Evolutionary conservation across 2,113 vertebrate species (phyloP).

Genomic region (Ceyx margarethae): DNA sequence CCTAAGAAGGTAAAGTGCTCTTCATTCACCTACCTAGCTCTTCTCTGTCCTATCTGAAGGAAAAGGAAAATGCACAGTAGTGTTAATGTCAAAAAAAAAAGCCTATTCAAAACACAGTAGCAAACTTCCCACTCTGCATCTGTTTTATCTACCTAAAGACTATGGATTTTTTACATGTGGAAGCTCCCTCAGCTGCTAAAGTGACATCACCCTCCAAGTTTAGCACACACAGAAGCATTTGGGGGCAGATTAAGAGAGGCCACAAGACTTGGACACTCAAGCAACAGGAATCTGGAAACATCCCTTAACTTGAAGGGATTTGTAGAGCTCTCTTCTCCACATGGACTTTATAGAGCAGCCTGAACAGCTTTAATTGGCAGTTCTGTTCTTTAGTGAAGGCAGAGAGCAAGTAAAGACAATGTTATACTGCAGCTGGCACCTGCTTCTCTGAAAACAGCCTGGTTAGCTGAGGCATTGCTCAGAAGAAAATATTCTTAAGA

Average conservation of each 20-base stretch:
- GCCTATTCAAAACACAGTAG: background rate
- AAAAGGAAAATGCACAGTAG: constrained; percentile 29
- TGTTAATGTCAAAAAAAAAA: background rate
- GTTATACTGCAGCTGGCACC: background rate
- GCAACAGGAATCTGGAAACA: background rate
- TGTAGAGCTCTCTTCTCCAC: background rate
- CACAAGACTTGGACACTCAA: background rate
- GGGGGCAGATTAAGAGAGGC: background rate
- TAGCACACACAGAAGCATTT: background rate
- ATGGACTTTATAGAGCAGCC: background rate
- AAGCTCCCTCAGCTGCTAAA: background rate
- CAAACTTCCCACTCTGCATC: background rate
- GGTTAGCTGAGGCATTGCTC: background rate
- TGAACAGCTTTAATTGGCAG: background rate
- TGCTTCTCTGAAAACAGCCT: background rate
- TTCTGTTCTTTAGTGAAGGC: background rate
- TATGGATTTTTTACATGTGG: background rate
- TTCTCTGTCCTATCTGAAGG: constrained; percentile 42
- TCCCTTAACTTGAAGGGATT: background rate
- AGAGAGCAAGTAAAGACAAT: background rate
- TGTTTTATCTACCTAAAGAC: background rate
- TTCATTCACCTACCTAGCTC: background rate
- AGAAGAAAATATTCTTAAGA: background rate
- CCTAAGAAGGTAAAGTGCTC: background rate
- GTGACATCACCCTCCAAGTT: background rate